A percentile compares a stretch with the other conserved stretches of the same genome.
Evolutionary conservation across 2,113 vertebrate genomes (phyloP).

Genomic region (Gallinago media): DNA sequence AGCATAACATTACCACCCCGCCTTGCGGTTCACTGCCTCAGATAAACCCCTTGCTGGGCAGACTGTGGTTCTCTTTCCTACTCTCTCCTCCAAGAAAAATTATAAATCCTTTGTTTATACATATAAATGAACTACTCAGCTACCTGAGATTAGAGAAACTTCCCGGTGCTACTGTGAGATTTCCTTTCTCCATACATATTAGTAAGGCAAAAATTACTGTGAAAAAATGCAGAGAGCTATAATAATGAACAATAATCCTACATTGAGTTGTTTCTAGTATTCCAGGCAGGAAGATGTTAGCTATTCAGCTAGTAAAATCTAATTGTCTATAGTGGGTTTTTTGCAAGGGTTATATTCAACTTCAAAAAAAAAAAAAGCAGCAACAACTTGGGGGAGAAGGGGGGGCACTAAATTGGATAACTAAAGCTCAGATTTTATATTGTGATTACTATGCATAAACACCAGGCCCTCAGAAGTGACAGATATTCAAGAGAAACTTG

Average conservation of each 20-base stretch:
- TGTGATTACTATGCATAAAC: not conserved
- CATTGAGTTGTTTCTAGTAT: not conserved
- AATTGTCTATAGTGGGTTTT: not conserved
- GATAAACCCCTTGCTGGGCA: not conserved
- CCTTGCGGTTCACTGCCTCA: not conserved
- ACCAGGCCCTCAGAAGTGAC: not conserved
- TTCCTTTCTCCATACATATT: not conserved
- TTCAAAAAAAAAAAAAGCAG: not conserved
- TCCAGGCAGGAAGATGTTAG: not conserved
- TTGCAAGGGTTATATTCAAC: not conserved
- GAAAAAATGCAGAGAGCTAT: not conserved
- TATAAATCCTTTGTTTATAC: not conserved
- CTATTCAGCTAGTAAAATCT: not conserved
- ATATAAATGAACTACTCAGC: not conserved
- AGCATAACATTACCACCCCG: not conserved
- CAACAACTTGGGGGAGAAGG: no score
- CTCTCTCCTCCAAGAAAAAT: not conserved
- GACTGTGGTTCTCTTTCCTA: not conserved
- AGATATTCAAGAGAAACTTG: not conserved
- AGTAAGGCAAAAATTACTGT: not conserved
- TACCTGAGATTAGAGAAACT: not conserved
- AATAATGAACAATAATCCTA: not conserved
- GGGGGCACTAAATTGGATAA: not conserved
- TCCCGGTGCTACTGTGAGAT: not conserved
- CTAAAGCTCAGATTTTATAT: not conserved